Base-by-base conservation (phyloP, 2,888 invertebrate genomes). In the Dusona sp. region DNA sequence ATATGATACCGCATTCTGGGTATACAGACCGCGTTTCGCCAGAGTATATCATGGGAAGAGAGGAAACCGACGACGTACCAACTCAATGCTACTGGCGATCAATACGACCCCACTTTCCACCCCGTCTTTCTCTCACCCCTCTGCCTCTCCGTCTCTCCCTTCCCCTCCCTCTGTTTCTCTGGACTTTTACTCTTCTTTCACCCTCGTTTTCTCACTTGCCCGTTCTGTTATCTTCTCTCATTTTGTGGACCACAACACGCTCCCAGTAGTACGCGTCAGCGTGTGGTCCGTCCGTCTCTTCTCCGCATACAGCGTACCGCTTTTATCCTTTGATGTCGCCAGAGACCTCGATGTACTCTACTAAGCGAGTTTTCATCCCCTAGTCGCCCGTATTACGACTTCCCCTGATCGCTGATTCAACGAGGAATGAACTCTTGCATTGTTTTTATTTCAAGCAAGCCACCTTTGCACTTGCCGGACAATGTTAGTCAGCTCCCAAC, bases 31-130 rank as follows among this genome's bases (percentile, higher is more conserved):
- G 82, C 65, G 72, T 70, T 79, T 78, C 67, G 80, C 73, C 64
- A 72, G 73, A 77, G 80, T 80, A 88, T 82, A 87, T 79, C 78
- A 87, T 79, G 85, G 74, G 84, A 87, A 87, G 88, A 87, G 84
- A 87, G 89, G 88, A 84, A 89, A 88, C 88, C 87, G 72, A 82
- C 86, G 72, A 84, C 87, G 87, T 87, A 88, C 90, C 89, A 90
- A 90, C 88, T 90, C 91, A 89, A 89, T 90, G 89, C 89, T 91
- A 91, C 89, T 89, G 89, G 89, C 91, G 93, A 94, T 93, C 93
- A 94, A 94, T 94, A 93, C 93, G 91, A 91, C 90, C 91, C 91
- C 91, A 91, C 90, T 89, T 68, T 51, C 70, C 33, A 45, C n/a
- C 74, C 11, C n/a, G 65, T 68, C 54, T 67, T 77, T 38, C 54